phyloP scores from a whole-genome alignment of 2,797 vertebrate species.

The Sciurus vulgaris region DNA sequence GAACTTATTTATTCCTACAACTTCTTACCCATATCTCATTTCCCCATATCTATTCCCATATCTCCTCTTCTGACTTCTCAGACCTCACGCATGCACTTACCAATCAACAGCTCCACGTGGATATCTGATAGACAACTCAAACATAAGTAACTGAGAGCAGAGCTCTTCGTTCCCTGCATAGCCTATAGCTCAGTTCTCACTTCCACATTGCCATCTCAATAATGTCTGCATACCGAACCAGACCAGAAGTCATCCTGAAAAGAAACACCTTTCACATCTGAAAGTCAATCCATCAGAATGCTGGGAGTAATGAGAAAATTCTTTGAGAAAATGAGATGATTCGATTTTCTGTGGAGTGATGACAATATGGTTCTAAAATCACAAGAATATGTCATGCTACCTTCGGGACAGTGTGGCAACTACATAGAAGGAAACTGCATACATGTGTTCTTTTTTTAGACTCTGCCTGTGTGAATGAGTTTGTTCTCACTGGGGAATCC shows the following conservation, averaged over 20 bases:
- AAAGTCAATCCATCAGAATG: neutral
- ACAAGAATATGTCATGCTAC: neutral
- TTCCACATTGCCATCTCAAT: neutral
- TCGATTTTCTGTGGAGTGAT: neutral
- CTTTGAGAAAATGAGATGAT: neutral
- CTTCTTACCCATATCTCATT: neutral
- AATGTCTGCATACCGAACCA: neutral
- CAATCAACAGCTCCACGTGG: neutral
- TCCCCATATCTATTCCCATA: neutral
- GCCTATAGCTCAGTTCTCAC: neutral
- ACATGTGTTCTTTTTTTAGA: conserved; percentile 1
- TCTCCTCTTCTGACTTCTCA: neutral
- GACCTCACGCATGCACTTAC: neutral
- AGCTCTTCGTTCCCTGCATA: fast-evolving
- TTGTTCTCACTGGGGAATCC: neutral
- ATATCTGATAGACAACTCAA: neutral
- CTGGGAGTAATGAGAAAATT: neutral
- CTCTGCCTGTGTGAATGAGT: neutral
- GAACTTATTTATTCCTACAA: neutral
- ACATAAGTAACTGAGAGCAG: neutral
- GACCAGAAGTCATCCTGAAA: neutral
- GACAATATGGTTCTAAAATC: neutral
- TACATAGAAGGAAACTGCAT: neutral
- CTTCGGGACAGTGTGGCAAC: neutral
- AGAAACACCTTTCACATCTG: neutral